These are phyloP conservation scores for Lasiurus borealis DNA, from an alignment of 2,113 vertebrate species.

Conservation along the genomic window DNA sequence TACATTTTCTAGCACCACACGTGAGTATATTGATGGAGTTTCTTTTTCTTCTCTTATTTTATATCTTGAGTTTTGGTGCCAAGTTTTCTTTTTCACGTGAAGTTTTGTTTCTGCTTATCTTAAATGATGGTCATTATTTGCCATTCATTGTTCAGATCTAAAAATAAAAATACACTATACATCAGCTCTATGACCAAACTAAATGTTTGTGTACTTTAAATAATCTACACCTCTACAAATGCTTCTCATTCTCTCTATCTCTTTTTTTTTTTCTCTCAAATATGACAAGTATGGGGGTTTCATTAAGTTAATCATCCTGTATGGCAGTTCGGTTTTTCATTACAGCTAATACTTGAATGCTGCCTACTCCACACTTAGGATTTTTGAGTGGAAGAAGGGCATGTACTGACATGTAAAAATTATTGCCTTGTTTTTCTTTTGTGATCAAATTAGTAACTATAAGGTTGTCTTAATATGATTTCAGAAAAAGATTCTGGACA, in stretches of 20 bases:
- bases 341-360: background rate
- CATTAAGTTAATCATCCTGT: background rate
- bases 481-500: background rate
- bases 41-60: slow-evolving; percentile 73
- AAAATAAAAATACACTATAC: background rate
- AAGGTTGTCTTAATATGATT: background rate
- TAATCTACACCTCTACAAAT: background rate
- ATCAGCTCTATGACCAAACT: background rate
- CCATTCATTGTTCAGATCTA: background rate
- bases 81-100: slow-evolving; percentile 86
- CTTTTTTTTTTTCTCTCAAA: background rate
- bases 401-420: background rate
- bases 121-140: background rate
- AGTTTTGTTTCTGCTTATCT: background rate
- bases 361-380: background rate
- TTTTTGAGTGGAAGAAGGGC: background rate
- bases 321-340: background rate
- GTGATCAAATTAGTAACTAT: background rate
- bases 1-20: slow-evolving; percentile 83
- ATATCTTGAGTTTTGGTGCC: slow-evolving; percentile 87
- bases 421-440: background rate
- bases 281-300: background rate
- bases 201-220: background rate
- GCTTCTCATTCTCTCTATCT: background rate
- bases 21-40: slow-evolving; percentile 82